Percentiles rank a stretch among this genome's conserved stretches.
Evolutionary conservation across 1,140 invertebrate species (phyloP).

Genomic region (Neotoxoptera formosana): DNA sequence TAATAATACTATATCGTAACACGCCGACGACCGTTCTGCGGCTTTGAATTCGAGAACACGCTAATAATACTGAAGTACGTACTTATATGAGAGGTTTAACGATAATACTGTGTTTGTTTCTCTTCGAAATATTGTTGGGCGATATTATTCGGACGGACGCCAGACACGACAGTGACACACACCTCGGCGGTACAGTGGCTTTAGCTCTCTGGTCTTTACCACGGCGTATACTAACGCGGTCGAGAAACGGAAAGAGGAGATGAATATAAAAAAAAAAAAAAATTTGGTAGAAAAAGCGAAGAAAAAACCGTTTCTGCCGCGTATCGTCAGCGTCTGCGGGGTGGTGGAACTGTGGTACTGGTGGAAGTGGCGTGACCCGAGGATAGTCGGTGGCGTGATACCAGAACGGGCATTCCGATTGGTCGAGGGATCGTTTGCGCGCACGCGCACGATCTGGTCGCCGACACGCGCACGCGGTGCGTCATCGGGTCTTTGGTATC

Average conservation of each 20-base stretch:
- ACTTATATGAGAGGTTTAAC: neutral
- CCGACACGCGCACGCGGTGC: neutral
- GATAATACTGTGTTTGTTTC: neutral
- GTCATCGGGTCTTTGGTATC: constrained; percentile 25
- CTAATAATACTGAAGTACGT: neutral
- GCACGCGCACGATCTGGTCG: neutral
- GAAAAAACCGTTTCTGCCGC: neutral
- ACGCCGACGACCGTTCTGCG: neutral
- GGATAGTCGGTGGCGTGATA: constrained; percentile 57
- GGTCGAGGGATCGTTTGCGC: constrained; percentile 30
- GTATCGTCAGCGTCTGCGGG: neutral
- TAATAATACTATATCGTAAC: neutral
- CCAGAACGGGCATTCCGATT: constrained; percentile 42
- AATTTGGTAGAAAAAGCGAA: neutral
- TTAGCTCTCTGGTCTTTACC: neutral
- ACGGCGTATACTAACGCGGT: neutral
- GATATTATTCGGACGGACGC: constrained; percentile 3
- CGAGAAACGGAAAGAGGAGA: neutral
- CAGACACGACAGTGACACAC: neutral
- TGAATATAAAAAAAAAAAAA: neutral
- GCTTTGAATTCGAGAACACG: neutral
- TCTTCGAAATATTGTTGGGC: neutral
- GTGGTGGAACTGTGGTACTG: neutral
- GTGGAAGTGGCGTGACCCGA: constrained; percentile 56
- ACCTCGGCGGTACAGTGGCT: neutral